Conservation (phyloP, 2,888 invertebrate species). For the Rosalia funebris region DNA sequence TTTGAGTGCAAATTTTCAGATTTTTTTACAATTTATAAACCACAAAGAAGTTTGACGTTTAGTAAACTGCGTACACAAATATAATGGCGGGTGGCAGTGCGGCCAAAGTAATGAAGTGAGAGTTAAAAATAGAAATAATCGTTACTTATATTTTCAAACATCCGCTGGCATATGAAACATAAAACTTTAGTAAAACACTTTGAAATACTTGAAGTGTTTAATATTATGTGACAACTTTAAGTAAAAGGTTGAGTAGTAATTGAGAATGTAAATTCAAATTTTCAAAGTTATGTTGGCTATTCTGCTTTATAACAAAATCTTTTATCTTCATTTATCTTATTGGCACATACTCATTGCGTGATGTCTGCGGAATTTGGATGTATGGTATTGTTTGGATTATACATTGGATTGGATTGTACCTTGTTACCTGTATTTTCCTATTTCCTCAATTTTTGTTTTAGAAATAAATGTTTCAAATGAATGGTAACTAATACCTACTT, state of each 20-base stretch:
- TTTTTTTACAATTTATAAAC: slow-evolving; percentile 8
- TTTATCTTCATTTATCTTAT: too few species aligned
- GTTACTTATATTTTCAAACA: background rate
- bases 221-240: background rate
- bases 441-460: too few species aligned
- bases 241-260: background rate
- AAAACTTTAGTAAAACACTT: background rate
- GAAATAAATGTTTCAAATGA: too few species aligned
- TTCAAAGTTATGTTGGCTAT: too few species aligned
- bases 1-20: slow-evolving; percentile 1
- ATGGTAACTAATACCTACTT: too few species aligned
- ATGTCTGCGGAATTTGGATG: too few species aligned
- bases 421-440: too few species aligned
- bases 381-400: too few species aligned
- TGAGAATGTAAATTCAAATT: background rate
- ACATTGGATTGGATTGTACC: too few species aligned
- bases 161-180: background rate
- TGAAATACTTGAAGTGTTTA: background rate
- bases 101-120: slow-evolving; percentile 1
- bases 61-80: slow-evolving; percentile 8
- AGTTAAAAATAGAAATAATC: slow-evolving; percentile 16
- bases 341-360: too few species aligned
- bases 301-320: too few species aligned
- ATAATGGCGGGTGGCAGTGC: slow-evolving; percentile 10
- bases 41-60: slow-evolving; percentile 25